phyloP scores from a whole-genome alignment of 2,888 invertebrate genomes.

The Eristalinus aeneus region DNA sequence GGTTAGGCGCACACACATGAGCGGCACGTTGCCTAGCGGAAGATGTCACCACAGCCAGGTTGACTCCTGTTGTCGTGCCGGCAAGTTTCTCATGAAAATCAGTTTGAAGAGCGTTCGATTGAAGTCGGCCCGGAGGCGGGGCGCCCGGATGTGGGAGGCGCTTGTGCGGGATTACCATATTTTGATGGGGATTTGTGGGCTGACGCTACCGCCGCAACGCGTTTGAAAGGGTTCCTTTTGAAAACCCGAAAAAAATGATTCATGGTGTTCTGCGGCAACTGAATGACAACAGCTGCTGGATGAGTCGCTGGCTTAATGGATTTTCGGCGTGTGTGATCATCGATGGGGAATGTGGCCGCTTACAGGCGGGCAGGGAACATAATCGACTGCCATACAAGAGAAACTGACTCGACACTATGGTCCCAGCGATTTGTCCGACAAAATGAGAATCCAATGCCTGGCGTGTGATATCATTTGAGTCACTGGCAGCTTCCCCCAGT shows the following conservation, averaged over 20 bases:
- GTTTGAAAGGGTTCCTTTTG: not conserved
- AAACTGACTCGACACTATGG: not conserved
- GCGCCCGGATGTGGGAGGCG: not conserved
- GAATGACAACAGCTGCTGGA: not conserved
- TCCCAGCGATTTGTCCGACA: not conserved
- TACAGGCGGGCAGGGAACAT: too few relatives aligned
- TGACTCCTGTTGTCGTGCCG: not conserved
- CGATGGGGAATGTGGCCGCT: too few relatives aligned
- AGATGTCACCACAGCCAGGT: conserved; percentile 3
- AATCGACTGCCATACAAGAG: not conserved
- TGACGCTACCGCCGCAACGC: not conserved
- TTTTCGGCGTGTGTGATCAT: not conserved
- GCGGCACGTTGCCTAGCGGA: not conserved
- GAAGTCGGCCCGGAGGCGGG: not conserved
- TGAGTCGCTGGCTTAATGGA: not conserved
- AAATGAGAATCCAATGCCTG: not conserved
- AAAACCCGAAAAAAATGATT: not conserved
- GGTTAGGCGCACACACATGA: not conserved
- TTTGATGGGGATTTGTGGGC: conserved; percentile 1
- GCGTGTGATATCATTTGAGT: not conserved
- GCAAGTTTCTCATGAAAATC: not conserved
- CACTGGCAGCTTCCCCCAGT: not conserved
- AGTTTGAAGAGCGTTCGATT: conserved; percentile 7
- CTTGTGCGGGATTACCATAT: conserved; percentile 15
- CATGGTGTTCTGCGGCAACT: not conserved